Evolutionary conservation across 1,140 invertebrate genomes (phyloP), one percentile per base, ranked within the genome.

Genomic region (Epicauta chinensis): DNA sequence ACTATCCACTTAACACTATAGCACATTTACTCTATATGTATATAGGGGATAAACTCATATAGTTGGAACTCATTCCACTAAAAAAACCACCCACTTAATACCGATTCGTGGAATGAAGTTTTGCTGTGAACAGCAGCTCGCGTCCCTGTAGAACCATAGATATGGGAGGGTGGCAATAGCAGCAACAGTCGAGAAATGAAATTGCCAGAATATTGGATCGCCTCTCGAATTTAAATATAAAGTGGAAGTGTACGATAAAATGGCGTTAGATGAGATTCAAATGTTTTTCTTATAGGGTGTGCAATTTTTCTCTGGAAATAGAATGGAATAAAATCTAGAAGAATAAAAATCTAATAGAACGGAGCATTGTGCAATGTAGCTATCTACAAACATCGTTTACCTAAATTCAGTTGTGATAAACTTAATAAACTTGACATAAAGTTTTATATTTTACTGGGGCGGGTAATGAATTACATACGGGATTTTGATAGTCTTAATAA

Each of bases 171-270:
- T 23, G 23, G 7, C 4, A 7, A 15, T 10, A 36, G 35, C 11
- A 23, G 23, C 23, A 23, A 23, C 23, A 23, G 23, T 23, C 23
- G 23, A 39, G 29, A 51, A 46, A 55, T 55, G 53, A 55, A 55
- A 55, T 55, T 51, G 53, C 41, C 37, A 39, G 53, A 51, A 51
- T 51, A 55, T 55, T 51, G 53, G 40, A 50, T 50, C 30, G 41
- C 37, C 29, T 3, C 23, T 31, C 46, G 36, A 56, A 56, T 56
- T 56, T 56, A 56, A 56, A 56, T 56, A 56, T 56, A 56, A 56
- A 56, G 54, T 56, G 54, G 54, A 34, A 34, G 6, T 34, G 5
- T 3, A 12, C 32, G 32, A 34, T 34, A 11, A 34, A 34, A 34
- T 34, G 32, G 32, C 35, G 47, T 29, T 15, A 23, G 23, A 23